Percentiles rank a stretch among this genome's conserved stretches.
Evolutionary conservation across 2,797 vertebrate species (phyloP).

Genomic region (Muscicapa striata): DNA sequence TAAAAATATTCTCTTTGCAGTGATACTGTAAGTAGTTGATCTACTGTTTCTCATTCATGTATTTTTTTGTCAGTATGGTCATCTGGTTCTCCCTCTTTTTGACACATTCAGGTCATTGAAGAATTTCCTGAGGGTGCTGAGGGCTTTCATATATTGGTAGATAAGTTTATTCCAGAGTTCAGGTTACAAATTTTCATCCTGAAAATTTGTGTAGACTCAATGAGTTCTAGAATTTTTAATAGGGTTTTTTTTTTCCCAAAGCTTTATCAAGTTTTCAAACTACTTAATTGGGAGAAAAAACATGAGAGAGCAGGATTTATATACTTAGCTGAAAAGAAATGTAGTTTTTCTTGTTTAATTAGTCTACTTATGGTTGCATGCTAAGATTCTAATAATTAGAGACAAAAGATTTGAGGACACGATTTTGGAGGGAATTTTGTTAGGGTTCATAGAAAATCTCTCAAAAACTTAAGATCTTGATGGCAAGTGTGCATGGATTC

Average conservation of each 20-base stretch:
- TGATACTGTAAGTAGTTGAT: not conserved
- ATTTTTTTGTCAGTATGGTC: not conserved
- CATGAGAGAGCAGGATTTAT: not conserved
- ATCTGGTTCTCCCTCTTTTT: not conserved
- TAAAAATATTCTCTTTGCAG: not conserved
- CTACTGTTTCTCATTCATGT: not conserved
- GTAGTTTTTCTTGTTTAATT: slow-evolving; percentile 6
- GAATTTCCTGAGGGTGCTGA: not conserved
- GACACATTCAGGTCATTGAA: slow-evolving; percentile 50
- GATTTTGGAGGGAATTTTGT: slow-evolving; percentile 14
- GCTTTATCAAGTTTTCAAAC: not conserved
- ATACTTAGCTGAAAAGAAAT: slow-evolving; percentile 26
- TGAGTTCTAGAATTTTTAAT: not conserved
- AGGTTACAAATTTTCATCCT: not conserved
- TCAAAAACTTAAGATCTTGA: not conserved
- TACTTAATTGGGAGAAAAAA: not conserved
- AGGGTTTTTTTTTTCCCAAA: not conserved
- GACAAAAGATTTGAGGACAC: not conserved
- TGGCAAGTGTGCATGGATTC: not conserved
- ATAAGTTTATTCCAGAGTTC: not conserved
- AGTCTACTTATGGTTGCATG: not conserved
- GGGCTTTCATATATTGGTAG: not conserved
- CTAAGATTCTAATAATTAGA: slow-evolving; percentile 13
- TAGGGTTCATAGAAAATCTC: not conserved
- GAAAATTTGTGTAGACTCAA: not conserved